Evolutionary conservation across 1,140 invertebrate genomes (phyloP).

Genomic region (Heterodera schachtii): DNA sequence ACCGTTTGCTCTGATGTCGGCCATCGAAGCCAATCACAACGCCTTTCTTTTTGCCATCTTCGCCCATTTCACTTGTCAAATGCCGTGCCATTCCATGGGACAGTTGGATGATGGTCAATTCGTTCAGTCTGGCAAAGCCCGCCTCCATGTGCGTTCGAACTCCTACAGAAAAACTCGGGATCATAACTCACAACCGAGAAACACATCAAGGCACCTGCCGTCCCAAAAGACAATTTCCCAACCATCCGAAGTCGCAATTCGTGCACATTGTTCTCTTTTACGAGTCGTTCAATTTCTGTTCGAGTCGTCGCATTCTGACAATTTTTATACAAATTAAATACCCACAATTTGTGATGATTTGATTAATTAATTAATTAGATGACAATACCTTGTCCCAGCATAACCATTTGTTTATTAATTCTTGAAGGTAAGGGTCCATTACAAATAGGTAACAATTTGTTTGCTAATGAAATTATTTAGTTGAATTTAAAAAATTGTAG

Average conservation of each 20-base stretch:
- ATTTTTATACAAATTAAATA: neutral
- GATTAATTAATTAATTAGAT: neutral
- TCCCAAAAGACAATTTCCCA: conserved; percentile 77
- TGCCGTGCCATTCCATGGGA: conserved; percentile 86
- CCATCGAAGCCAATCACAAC: conserved; percentile 93
- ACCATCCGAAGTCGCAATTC: conserved; percentile 67
- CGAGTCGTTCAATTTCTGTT: conserved; percentile 70
- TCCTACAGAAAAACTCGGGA: conserved; percentile 71
- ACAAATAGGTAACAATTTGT: too few relatives aligned
- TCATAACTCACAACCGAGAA: neutral
- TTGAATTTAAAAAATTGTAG: too few relatives aligned
- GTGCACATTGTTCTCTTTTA: conserved; percentile 68
- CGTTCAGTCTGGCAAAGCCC: conserved; percentile 92
- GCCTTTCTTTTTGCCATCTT: conserved; percentile 70
- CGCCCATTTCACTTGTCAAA: conserved; percentile 69
- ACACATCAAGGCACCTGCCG: conserved; percentile 66
- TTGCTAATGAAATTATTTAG: too few relatives aligned
- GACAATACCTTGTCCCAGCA: conserved; percentile 72
- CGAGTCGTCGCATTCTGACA: conserved; percentile 69
- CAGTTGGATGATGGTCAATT: conserved; percentile 93
- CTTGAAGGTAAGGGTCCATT: conserved; percentile 67
- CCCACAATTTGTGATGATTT: conserved; percentile 1
- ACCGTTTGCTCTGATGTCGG: conserved; percentile 80
- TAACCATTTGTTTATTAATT: conserved; percentile 73
- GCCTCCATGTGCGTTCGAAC: conserved; percentile 86